Percentiles rank a stretch among this genome's conserved stretches.
Conservation (phyloP, 2,888 invertebrate species). For the Gasteruption jaculator region DNA sequence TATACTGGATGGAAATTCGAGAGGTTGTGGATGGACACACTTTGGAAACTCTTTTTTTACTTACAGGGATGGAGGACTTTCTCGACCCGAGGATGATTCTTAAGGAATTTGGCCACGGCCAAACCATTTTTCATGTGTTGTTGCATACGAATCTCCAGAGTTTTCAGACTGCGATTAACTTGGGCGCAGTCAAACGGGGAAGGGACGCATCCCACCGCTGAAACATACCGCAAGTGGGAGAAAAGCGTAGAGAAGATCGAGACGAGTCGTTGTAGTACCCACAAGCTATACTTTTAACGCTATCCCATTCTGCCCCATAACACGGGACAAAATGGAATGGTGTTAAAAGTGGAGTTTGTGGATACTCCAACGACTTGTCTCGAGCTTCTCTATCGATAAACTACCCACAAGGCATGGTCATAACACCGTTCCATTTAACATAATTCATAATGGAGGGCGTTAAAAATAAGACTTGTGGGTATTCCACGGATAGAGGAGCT, state of each 20-base stretch:
- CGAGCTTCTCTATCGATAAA: too few relatives aligned
- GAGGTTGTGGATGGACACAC: background rate
- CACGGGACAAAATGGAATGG: too few relatives aligned
- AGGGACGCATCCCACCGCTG: conserved; percentile 88
- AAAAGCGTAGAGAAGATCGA: too few relatives aligned
- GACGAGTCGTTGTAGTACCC: too few relatives aligned
- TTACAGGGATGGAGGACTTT: conserved; percentile 80
- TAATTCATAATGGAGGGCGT: conserved; percentile 80
- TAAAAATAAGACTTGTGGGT: too few relatives aligned
- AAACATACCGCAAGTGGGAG: too few relatives aligned
- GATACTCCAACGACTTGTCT: too few relatives aligned
- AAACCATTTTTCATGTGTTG: conserved; percentile 78
- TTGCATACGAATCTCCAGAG: conserved; percentile 86
- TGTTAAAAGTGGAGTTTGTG: conserved; percentile 70
- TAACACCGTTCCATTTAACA: conserved; percentile 96
- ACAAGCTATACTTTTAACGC: conserved; percentile 61
- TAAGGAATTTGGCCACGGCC: conserved; percentile 75
- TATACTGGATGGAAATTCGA: background rate
- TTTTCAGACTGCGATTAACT: conserved; percentile 91
- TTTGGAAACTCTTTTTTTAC: conserved; percentile 15
- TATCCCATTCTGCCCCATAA: too few relatives aligned
- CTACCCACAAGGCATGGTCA: conserved; percentile 91
- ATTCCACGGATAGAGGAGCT: too few relatives aligned
- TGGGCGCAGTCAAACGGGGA: conserved; percentile 95
- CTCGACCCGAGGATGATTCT: conserved; percentile 72